Percentiles rank a stretch among this genome's conserved stretches.
Evolutionary conservation across 2,797 vertebrate genomes (phyloP).

Genomic region (Pipistrellus pygmaeus): DNA sequence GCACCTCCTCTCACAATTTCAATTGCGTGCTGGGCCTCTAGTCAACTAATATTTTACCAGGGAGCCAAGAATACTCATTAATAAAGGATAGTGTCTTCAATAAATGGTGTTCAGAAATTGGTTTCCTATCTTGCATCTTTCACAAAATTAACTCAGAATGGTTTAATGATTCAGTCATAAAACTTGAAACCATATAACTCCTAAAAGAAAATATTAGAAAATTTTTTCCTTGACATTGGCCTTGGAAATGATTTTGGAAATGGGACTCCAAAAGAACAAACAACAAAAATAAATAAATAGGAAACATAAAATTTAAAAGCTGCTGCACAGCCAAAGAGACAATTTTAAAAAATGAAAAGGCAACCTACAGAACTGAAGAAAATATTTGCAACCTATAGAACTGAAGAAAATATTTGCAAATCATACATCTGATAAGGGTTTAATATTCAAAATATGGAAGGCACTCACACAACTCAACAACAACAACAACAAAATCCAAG

Average conservation of each 20-base stretch:
- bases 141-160: slow-evolving; percentile 16
- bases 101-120: no score
- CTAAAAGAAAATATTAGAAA: not conserved
- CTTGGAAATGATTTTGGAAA: not conserved
- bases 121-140: not conserved
- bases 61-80: no score
- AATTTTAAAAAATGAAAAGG: not conserved
- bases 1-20: no score
- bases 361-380: not conserved
- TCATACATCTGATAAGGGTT: not conserved
- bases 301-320: not conserved
- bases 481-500: no score
- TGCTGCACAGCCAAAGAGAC: not conserved
- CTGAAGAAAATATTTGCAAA: not conserved
- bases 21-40: no score
- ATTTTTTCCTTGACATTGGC: not conserved
- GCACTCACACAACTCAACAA: no score
- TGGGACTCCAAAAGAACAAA: not conserved
- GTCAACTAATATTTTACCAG: no score
- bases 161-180: not conserved
- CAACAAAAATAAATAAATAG: not conserved
- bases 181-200: not conserved
- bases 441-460: no score
- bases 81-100: no score
- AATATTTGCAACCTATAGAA: not conserved